Evolutionary conservation across 2,113 vertebrate species (phyloP).

Genomic region (Meles meles): DNA sequence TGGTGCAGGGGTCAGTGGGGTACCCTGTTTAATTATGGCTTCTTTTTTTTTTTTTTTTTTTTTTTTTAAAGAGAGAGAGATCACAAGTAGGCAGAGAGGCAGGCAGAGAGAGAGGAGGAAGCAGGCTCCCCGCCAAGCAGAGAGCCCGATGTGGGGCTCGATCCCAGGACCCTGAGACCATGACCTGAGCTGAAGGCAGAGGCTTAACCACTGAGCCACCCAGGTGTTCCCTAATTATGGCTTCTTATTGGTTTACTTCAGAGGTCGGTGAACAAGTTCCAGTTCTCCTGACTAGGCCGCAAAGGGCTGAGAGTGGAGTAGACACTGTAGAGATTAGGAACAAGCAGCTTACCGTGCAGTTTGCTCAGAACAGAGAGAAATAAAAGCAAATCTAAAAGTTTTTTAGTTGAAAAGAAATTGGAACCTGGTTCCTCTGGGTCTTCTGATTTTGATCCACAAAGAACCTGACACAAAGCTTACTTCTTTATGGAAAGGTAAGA

Average conservation of each 20-base stretch:
- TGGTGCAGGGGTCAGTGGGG: not conserved
- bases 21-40: slow-evolving; percentile 42
- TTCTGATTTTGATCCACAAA: slow-evolving; percentile 57
- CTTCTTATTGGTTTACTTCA: slow-evolving; percentile 47
- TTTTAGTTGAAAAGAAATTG: slow-evolving; percentile 58
- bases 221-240: no score
- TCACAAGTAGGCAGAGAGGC: no score
- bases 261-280: slow-evolving; percentile 35
- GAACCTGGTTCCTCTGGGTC: slow-evolving; percentile 53
- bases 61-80: no score
- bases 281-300: slow-evolving; percentile 46
- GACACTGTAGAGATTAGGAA: slow-evolving; percentile 48
- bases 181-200: no score
- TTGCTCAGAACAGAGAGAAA: slow-evolving; percentile 57
- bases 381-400: slow-evolving; percentile 37
- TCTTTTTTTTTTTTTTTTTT: no score
- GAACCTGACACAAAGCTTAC: slow-evolving; percentile 52
- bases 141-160: no score
- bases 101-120: no score
- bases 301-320: slow-evolving; percentile 47
- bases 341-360: not conserved
- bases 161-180: no score
- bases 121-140: no score
- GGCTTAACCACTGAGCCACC: no score
- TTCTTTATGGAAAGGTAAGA: slow-evolving; percentile 68